Evolutionary conservation across 2,113 vertebrate species (phyloP).

Genomic region (Albula glossodonta): DNA sequence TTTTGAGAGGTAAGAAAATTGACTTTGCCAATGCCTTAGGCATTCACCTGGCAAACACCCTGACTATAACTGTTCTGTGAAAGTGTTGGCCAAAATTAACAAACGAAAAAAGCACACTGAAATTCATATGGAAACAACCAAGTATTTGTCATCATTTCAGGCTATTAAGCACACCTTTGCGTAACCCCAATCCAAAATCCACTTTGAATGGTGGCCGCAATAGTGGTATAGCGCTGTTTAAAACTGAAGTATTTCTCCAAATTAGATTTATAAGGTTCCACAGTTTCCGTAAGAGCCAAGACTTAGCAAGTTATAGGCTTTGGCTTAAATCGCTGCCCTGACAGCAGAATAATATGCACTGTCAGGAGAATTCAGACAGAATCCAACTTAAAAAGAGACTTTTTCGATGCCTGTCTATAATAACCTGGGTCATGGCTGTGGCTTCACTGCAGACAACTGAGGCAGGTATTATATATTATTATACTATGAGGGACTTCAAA

Average conservation of each 20-base stretch:
- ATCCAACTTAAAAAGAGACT: conserved; percentile 50
- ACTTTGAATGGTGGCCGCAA: background rate
- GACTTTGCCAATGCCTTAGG: conserved; percentile 47
- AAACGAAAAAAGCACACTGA: conserved; percentile 51
- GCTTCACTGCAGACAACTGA: conserved; percentile 62
- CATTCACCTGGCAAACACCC: conserved; percentile 48
- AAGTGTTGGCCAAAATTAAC: conserved; percentile 60
- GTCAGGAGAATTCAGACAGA: conserved; percentile 57
- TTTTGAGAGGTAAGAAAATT: background rate
- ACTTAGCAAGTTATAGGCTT: conserved; percentile 56
- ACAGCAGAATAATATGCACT: conserved; percentile 58
- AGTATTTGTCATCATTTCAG: background rate
- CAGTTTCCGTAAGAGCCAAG: conserved; percentile 48
- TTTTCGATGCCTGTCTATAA: conserved; percentile 68
- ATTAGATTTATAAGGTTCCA: conserved; percentile 57
- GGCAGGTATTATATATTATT: conserved; percentile 71
- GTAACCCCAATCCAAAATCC: background rate
- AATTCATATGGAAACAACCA: conserved; percentile 20
- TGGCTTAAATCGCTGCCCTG: conserved; percentile 43
- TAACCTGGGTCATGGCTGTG: conserved; percentile 66
- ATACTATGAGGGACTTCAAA: conserved; percentile 64
- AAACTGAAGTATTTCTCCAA: conserved; percentile 47
- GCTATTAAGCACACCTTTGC: background rate
- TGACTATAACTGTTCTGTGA: conserved; percentile 46
- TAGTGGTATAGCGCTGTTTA: conserved; percentile 32